Base-by-base conservation (phyloP, 2,113 vertebrate species). In the Cinclus mexicanus region DNA sequence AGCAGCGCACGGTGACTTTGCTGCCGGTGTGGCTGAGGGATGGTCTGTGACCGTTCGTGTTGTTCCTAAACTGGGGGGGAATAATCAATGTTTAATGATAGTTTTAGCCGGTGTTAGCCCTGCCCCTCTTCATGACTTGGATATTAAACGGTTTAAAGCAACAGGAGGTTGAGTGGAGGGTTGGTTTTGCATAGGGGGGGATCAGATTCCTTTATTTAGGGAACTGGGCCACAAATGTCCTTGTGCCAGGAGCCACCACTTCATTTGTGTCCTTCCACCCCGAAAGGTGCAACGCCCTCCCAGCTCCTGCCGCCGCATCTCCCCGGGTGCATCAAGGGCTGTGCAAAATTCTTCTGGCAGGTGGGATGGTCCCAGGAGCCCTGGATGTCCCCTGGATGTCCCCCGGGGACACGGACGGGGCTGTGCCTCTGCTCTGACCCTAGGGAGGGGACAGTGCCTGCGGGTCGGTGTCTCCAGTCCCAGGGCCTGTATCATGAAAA, bases 91-190 rank as follows among this genome's bases (percentile, higher is more conserved):
- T 87, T 53, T 52, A 25, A 39, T 1, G 60, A 6, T 33, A 2
- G 55, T 28, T 94, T 72, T 41, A 70, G 50, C 41, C 15, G 35
- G 55, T 61, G 74, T 83, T 78, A 72, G 47, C 79, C 59, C 68
- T 12, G 3, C 46, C 14, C 37, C 19, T 59, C 42, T 7, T 24
- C 1, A 0, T 50, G 76, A 24, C 14, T 85, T 91, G 29, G 22
- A 28, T 49, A 97, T 96, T 96, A 97, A 96, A 97, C 68, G 1
- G 9, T 71, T 83, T 21, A 35, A 41, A 94, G 96, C 95, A 96
- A 50, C 39, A n/a, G 67, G 90, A 50, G 4, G 7, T 12, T 14
- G 82, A 83, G 64, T 41, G 47, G 26, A 12, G 41, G 53, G 21
- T 33, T 29, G 10, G 50, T 65, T 7, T 19, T 69, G 70, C 41